These are phyloP conservation scores for Melanostoma scalare DNA, from an alignment of 2,888 invertebrate species.

Conservation along the genomic window DNA sequence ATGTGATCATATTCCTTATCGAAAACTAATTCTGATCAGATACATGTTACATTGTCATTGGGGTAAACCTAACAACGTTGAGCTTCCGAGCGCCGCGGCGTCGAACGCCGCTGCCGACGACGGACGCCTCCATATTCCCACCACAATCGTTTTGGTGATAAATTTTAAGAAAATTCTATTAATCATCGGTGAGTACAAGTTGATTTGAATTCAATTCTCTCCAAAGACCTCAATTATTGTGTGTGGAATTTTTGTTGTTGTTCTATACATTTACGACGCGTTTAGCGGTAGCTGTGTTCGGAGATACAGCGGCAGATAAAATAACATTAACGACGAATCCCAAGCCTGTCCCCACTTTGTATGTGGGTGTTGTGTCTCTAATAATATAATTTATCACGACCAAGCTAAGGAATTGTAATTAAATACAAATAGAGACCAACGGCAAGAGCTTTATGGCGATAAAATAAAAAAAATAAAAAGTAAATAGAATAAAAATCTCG, in stretches of 20 bases:
- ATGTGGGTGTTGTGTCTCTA: conserved; percentile 50
- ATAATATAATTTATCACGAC: conserved; percentile 41
- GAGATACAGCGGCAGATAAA: conserved; percentile 26
- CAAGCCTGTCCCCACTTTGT: conserved; percentile 29
- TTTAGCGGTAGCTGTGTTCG: conserved; percentile 26
- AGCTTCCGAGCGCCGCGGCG: too few relatives aligned
- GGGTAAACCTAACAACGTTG: too few relatives aligned
- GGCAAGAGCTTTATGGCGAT: conserved; percentile 23
- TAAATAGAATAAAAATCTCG: conserved; percentile 2
- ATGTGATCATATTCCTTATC: too few relatives aligned
- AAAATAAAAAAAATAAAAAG: too few relatives aligned
- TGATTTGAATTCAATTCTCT: conserved; percentile 37
- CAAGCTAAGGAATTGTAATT: conserved; percentile 30
- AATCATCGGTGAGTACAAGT: conserved; percentile 34
- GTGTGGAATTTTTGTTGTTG: background rate
- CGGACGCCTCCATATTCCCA: too few relatives aligned
- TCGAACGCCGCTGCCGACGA: too few relatives aligned
- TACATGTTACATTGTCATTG: too few relatives aligned
- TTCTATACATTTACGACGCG: background rate
- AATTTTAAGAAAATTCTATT: conserved; percentile 42
- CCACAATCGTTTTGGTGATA: too few relatives aligned
- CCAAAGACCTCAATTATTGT: conserved; percentile 5
- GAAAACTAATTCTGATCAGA: too few relatives aligned
- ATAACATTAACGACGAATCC: conserved; percentile 19
- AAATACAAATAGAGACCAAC: conserved; percentile 49